Percentiles rank a stretch among this genome's conserved stretches.
phyloP scores from a whole-genome alignment of 2,113 vertebrate genomes.

The Corvus cornix region DNA sequence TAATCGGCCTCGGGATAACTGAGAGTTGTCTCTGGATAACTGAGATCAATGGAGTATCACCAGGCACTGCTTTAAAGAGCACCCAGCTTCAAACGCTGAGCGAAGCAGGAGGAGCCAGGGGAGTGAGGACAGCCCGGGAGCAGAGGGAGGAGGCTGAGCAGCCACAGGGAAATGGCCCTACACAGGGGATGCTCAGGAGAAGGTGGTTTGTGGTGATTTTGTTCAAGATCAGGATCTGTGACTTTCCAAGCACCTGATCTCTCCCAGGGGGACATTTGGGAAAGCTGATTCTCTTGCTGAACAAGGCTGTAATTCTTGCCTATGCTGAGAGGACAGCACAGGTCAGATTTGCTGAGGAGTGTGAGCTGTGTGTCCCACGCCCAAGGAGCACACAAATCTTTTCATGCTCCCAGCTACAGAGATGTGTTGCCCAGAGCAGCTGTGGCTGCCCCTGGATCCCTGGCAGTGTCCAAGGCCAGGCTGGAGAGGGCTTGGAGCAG shows the following conservation, averaged over 20 bases:
- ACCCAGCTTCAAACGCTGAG: not conserved
- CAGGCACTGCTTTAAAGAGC: constrained; percentile 1
- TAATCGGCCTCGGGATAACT: constrained; percentile 39
- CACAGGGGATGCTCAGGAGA: not conserved
- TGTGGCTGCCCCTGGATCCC: not conserved
- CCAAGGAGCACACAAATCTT: not conserved
- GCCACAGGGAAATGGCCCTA: accelerated
- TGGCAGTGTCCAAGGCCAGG: not conserved
- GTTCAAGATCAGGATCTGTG: not conserved
- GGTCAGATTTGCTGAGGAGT: accelerated
- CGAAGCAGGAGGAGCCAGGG: not conserved
- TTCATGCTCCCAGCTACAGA: not conserved
- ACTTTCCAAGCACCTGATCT: not conserved
- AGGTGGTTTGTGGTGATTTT: not conserved
- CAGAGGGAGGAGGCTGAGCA: not conserved
- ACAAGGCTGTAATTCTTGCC: not conserved
- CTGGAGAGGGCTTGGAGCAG: not conserved
- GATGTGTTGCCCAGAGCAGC: not conserved
- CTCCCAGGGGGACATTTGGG: not conserved
- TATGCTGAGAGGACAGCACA: accelerated
- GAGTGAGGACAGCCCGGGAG: not conserved
- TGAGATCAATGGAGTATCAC: constrained; percentile 56
- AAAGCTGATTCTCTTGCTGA: not conserved
- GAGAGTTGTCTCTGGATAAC: constrained; percentile 54
- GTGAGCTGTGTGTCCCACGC: accelerated